Evolutionary conservation across 37 sponge, comb jelly and placozoan genomes (phyloP).

Genomic region (Eunapius fragilis): DNA sequence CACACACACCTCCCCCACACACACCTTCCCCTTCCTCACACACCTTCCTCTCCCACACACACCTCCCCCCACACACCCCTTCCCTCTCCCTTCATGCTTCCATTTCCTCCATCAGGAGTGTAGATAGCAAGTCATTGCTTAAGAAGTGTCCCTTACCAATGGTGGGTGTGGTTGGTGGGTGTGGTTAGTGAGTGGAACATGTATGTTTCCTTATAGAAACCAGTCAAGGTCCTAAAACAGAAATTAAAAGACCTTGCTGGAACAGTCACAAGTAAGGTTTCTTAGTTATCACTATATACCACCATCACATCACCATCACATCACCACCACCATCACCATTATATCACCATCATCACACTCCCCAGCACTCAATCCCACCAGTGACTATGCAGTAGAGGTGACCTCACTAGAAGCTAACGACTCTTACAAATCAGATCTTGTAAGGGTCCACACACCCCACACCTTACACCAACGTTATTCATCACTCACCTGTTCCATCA

Average conservation of each 20-base stretch:
- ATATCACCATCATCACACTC: not conserved
- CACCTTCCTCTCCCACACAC: not conserved
- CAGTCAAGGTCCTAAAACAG: constrained; percentile 26
- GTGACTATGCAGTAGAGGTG: constrained; percentile 84
- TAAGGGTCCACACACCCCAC: not conserved
- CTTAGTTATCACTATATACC: not conserved
- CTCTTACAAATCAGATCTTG: constrained; percentile 54
- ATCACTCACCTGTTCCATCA: constrained; percentile 1
- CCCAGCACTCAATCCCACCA: constrained; percentile 49
- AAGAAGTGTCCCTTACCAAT: constrained; percentile 29
- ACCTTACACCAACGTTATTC: not conserved
- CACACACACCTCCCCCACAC: not conserved
- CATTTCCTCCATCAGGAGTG: constrained; percentile 24
- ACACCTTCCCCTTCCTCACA: no score
- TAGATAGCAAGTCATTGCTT: constrained; percentile 39
- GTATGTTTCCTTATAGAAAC: constrained; percentile 7
- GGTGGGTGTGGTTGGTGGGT: not conserved
- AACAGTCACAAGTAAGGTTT: constrained; percentile 21
- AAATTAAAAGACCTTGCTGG: constrained; percentile 30
- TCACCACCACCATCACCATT: not conserved
- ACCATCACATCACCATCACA: not conserved
- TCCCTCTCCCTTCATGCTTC: not conserved
- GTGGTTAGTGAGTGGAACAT: not conserved
- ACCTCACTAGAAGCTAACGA: constrained; percentile 73
- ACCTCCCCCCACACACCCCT: not conserved